These are phyloP conservation scores for Meghimatium bilineatum DNA, from an alignment of 2,888 invertebrate species.

Conservation along the genomic window DNA sequence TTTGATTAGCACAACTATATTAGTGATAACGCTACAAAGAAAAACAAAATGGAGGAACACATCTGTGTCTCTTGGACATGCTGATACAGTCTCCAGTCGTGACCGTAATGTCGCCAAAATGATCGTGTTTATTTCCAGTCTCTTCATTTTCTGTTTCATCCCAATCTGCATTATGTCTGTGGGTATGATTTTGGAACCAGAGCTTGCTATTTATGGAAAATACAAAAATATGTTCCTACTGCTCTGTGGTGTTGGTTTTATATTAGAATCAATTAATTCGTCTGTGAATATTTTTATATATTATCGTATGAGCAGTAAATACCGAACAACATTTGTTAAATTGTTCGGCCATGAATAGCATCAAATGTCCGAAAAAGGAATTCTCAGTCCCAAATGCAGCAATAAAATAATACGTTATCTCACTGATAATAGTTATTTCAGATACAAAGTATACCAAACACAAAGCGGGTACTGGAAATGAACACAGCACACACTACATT, in stretches of 20 bases:
- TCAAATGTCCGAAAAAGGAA: no score
- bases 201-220: neutral
- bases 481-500: no score
- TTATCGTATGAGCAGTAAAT: neutral
- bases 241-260: neutral
- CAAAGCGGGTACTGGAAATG: no score
- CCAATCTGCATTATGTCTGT: neutral
- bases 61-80: neutral
- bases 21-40: neutral
- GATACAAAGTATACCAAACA: no score
- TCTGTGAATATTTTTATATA: slow-evolving; percentile 3
- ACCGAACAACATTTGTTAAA: neutral
- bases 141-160: neutral
- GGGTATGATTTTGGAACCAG: neutral
- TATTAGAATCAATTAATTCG: neutral
- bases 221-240: neutral
- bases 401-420: no score
- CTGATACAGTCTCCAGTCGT: neutral
- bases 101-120: neutral
- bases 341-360: neutral
- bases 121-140: neutral
- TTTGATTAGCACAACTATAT: neutral
- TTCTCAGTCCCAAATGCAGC: no score
- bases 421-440: no score
- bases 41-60: neutral